phyloP scores from a whole-genome alignment of 2,797 vertebrate genomes.

The Taeniopygia guttata region DNA sequence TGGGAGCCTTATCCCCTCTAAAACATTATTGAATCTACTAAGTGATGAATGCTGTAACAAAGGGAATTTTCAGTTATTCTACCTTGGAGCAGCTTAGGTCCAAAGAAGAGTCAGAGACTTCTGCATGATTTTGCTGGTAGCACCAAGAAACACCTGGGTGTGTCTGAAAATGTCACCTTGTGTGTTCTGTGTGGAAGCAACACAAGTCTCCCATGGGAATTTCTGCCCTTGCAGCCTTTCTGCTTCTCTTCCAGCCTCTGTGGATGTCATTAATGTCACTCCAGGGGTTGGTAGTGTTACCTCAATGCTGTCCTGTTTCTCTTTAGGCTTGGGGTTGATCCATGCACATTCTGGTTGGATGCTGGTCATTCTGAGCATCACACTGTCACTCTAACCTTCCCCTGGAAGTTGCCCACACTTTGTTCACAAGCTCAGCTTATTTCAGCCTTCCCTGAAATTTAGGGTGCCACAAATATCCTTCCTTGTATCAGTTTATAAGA shows the following conservation, averaged over 20 bases:
- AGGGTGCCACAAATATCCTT: neutral
- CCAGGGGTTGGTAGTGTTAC: neutral
- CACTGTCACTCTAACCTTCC: neutral
- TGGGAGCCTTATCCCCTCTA: neutral
- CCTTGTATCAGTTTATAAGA: neutral
- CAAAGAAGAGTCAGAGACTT: neutral
- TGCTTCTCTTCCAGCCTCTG: neutral
- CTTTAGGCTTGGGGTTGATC: neutral
- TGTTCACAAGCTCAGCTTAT: neutral
- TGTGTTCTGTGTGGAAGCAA: neutral
- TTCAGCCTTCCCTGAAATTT: neutral
- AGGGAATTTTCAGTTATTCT: neutral
- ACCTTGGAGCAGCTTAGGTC: neutral
- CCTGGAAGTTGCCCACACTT: neutral
- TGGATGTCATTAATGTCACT: neutral
- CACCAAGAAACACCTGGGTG: neutral
- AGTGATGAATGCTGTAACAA: neutral
- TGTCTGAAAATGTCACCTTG: neutral
- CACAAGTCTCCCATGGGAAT: neutral
- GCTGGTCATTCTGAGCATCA: neutral
- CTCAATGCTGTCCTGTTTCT: neutral
- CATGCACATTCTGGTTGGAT: neutral
- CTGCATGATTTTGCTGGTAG: neutral
- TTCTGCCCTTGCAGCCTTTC: neutral
- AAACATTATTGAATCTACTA: neutral